These are phyloP conservation scores for Platerodrilus igneus DNA, from an alignment of 2,888 invertebrate species.

Conservation along the genomic window DNA sequence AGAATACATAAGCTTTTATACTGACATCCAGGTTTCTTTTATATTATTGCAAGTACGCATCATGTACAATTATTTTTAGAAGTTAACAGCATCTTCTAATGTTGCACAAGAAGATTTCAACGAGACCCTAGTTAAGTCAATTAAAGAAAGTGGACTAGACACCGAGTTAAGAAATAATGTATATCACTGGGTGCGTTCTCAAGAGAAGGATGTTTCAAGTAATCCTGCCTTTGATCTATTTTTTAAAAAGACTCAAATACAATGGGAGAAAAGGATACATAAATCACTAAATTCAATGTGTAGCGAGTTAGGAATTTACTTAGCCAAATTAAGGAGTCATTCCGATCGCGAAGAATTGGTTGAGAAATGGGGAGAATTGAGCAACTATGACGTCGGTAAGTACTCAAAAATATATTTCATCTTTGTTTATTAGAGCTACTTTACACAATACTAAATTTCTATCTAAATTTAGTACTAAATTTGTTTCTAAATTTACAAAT, in stretches of 20 bases:
- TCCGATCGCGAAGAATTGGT: slow-evolving; percentile 77
- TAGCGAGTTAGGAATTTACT: slow-evolving; percentile 78
- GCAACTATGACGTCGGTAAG: slow-evolving; percentile 81
- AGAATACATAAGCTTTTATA: slow-evolving; percentile 71
- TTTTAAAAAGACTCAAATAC: slow-evolving; percentile 77
- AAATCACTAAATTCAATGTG: slow-evolving; percentile 96
- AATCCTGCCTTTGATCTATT: slow-evolving; percentile 53
- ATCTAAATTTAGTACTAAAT: too few relatives aligned
- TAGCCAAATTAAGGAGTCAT: slow-evolving; percentile 70
- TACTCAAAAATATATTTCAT: slow-evolving; percentile 3
- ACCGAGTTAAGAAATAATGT: slow-evolving; percentile 79
- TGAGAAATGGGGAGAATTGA: slow-evolving; percentile 88
- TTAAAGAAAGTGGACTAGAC: slow-evolving; percentile 74
- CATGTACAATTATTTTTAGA: slow-evolving; percentile 51
- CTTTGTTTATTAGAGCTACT: too few relatives aligned
- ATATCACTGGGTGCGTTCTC: slow-evolving; percentile 71
- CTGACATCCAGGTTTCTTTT: slow-evolving; percentile 66
- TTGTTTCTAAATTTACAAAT: too few relatives aligned
- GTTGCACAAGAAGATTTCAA: slow-evolving; percentile 77
- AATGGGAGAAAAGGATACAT: slow-evolving; percentile 91
- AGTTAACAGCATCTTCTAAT: slow-evolving; percentile 69
- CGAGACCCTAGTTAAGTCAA: slow-evolving; percentile 67
- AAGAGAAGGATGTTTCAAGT: slow-evolving; percentile 42
- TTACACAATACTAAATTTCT: too few relatives aligned
- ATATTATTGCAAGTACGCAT: not conserved